Conservation (phyloP, 2,888 invertebrate genomes). For the Scotopteryx bipunctaria region DNA sequence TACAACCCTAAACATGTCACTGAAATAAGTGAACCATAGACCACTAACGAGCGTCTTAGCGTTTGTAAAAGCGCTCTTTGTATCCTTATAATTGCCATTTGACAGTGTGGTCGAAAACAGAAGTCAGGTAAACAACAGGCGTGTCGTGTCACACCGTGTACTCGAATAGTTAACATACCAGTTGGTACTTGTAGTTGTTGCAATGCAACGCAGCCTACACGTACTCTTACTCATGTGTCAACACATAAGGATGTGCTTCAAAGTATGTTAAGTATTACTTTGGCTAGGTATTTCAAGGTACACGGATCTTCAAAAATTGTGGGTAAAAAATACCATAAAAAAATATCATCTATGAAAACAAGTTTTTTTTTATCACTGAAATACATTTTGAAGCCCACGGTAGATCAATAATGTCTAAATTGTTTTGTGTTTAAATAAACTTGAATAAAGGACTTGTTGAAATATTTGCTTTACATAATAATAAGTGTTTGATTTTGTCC, state of each 20-base stretch:
- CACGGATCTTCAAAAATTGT: too few relatives aligned
- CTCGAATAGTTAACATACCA: conserved; percentile 23
- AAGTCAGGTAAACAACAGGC: conserved; percentile 22
- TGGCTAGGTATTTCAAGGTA: too few relatives aligned
- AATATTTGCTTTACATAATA: not conserved
- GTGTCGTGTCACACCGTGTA: conserved; percentile 17
- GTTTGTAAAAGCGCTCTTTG: conserved; percentile 2
- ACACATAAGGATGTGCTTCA: not conserved
- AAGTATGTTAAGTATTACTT: too few relatives aligned
- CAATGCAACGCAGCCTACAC: conserved; percentile 16
- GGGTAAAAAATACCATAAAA: too few relatives aligned
- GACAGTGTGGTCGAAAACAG: conserved; percentile 15
- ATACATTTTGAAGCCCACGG: too few relatives aligned
- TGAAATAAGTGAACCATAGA: not conserved
- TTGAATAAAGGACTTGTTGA: not conserved
- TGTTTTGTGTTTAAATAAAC: conserved; percentile 1
- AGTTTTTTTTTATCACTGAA: too few relatives aligned
- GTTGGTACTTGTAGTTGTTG: conserved; percentile 17
- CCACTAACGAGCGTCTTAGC: conserved; percentile 8
- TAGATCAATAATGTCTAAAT: too few relatives aligned
- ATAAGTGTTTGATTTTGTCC: conserved; percentile 10
- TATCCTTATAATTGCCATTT: conserved; percentile 5
- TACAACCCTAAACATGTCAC: conserved; percentile 9
- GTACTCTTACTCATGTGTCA: not conserved
- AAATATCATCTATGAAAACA: too few relatives aligned